Evolutionary conservation across 2,888 invertebrate species (phyloP).

Genomic region (Heliconius ismenius): DNA sequence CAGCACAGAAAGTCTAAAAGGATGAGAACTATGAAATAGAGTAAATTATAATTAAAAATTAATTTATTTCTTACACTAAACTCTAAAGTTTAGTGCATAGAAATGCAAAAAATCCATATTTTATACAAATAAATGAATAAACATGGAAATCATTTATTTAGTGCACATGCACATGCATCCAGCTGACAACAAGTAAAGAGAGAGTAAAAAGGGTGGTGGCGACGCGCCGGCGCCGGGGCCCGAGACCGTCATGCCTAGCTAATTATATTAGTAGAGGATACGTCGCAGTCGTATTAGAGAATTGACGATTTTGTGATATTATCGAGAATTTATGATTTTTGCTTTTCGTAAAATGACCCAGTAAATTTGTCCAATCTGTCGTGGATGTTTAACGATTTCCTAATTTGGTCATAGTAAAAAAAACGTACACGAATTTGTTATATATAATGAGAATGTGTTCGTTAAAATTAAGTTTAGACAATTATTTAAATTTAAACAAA

Average conservation of each 20-base stretch:
- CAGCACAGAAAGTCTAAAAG: no score
- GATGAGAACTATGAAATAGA: no score
- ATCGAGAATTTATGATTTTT: not conserved
- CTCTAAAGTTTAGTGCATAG: no score
- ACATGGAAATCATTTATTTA: constrained; percentile 13
- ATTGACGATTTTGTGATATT: not conserved
- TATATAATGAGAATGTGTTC: no score
- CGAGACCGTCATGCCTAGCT: constrained; percentile 33
- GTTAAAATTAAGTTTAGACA: no score
- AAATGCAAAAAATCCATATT: not conserved
- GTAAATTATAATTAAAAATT: no score
- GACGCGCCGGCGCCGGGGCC: constrained; percentile 56
- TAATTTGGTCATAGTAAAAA: not conserved
- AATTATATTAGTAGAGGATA: constrained; percentile 38
- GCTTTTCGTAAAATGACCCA: not conserved
- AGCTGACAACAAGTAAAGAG: constrained; percentile 21
- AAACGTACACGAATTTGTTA: no score
- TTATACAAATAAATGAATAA: not conserved
- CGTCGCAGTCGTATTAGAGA: not conserved
- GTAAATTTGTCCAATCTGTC: no score
- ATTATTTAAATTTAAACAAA: no score
- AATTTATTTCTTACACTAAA: no score
- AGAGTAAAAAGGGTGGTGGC: constrained; percentile 41
- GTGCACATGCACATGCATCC: constrained; percentile 31
- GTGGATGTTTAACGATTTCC: not conserved